Conservation (phyloP, 2,113 vertebrate genomes). For the Catharus minimus region DNA sequence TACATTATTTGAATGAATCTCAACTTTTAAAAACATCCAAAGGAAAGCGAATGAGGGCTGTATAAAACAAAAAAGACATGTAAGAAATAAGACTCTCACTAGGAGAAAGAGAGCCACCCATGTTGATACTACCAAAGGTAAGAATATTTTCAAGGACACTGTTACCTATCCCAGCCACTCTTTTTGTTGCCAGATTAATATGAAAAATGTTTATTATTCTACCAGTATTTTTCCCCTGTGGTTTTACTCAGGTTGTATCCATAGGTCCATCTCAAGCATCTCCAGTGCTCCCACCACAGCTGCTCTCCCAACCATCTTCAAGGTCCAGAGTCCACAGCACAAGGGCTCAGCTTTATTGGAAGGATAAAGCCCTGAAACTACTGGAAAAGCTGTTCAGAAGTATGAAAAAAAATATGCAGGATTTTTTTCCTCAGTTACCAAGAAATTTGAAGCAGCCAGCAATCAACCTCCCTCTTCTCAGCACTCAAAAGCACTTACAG, state of each 20-base stretch:
- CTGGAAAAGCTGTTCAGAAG: background rate
- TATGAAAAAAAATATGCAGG: background rate
- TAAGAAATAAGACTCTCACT: background rate
- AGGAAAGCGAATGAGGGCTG: background rate
- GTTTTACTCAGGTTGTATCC: background rate
- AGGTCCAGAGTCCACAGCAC: background rate
- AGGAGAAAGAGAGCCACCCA: background rate
- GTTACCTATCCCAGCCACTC: background rate
- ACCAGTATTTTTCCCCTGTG: accelerated
- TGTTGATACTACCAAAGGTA: background rate
- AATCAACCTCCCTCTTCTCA: background rate
- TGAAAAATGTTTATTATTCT: background rate
- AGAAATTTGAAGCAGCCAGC: background rate
- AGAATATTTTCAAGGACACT: background rate
- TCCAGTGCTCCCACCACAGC: background rate
- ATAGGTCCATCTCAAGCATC: background rate
- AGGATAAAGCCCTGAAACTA: background rate
- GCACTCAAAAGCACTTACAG: background rate
- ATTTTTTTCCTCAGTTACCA: background rate
- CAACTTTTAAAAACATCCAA: conserved; percentile 9
- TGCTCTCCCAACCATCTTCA: background rate
- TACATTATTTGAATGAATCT: conserved; percentile 29
- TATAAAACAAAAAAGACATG: background rate
- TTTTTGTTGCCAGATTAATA: background rate
- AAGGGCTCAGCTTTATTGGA: background rate